Conservation (phyloP, 1,140 invertebrate genomes). For the Eriocheir sinensis region DNA sequence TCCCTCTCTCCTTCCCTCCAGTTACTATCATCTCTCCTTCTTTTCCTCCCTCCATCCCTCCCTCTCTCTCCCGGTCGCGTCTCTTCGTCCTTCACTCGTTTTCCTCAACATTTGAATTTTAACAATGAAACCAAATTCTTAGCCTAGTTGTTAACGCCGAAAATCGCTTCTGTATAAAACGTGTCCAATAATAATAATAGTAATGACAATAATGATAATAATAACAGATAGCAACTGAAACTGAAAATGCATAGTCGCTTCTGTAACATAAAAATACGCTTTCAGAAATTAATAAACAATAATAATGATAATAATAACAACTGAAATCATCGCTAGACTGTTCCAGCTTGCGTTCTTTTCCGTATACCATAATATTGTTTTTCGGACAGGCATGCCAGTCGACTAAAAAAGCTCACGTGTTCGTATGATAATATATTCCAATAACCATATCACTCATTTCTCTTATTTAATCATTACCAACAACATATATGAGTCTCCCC, state of each 20-base stretch:
- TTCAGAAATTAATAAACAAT: background rate
- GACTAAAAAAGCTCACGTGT: background rate
- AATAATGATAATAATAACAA: background rate
- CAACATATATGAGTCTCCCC: background rate
- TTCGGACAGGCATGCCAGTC: conserved; percentile 50
- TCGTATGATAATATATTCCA: background rate
- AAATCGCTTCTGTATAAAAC: background rate
- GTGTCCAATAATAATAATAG: background rate
- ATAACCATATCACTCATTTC: background rate
- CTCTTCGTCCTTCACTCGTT: background rate
- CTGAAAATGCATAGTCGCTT: background rate
- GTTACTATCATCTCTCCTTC: background rate
- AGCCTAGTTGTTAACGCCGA: too few relatives aligned
- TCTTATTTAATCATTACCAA: background rate
- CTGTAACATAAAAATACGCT: background rate
- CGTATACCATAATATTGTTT: too few relatives aligned
- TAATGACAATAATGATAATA: background rate
- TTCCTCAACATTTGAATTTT: too few relatives aligned
- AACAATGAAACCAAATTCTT: background rate
- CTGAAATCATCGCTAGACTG: conserved; percentile 43
- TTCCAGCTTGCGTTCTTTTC: conserved; percentile 71
- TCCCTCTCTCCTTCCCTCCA: background rate
- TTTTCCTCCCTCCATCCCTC: background rate
- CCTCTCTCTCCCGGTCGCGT: background rate
- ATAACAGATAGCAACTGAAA: too few relatives aligned